These are phyloP conservation scores for Cryptus viduatorius DNA, from an alignment of 2,888 invertebrate genomes.

Conservation along the genomic window DNA sequence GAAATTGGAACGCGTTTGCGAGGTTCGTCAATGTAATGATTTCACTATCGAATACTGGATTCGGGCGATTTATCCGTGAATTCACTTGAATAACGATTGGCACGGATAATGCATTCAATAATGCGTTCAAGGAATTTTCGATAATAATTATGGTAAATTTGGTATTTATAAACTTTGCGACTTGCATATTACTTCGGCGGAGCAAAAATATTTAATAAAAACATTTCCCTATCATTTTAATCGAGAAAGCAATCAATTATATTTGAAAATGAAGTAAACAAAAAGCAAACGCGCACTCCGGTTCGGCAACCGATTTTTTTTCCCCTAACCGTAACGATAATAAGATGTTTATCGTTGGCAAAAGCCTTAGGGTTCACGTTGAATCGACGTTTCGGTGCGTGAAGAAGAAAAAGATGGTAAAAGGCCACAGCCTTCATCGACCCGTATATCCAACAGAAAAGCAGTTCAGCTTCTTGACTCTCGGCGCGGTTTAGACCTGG, in stretches of 20 bases:
- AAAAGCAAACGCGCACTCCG: background rate
- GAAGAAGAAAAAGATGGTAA: slow-evolving; percentile 10
- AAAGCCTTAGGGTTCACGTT: background rate
- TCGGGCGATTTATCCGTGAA: background rate
- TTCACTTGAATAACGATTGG: background rate
- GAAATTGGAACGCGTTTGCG: slow-evolving; percentile 1
- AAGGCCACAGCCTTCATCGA: slow-evolving; percentile 36
- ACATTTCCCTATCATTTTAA: background rate
- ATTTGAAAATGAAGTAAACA: background rate
- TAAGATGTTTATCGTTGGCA: background rate
- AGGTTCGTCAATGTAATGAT: background rate
- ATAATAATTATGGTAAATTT: background rate
- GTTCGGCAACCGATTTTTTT: background rate
- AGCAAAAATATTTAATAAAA: background rate
- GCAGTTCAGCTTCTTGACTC: slow-evolving; percentile 56
- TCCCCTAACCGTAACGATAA: background rate
- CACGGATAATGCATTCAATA: background rate
- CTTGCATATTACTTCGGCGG: background rate
- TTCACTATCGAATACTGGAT: background rate
- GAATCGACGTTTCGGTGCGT: slow-evolving; percentile 18
- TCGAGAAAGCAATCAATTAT: background rate
- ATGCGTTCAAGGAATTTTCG: background rate
- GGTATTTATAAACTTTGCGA: background rate
- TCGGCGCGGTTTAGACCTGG: slow-evolving; percentile 44
- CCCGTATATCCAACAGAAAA: slow-evolving; percentile 19